Evolutionary conservation across 2,113 vertebrate genomes (phyloP).

Genomic region (Rhodinocichla rosea): DNA sequence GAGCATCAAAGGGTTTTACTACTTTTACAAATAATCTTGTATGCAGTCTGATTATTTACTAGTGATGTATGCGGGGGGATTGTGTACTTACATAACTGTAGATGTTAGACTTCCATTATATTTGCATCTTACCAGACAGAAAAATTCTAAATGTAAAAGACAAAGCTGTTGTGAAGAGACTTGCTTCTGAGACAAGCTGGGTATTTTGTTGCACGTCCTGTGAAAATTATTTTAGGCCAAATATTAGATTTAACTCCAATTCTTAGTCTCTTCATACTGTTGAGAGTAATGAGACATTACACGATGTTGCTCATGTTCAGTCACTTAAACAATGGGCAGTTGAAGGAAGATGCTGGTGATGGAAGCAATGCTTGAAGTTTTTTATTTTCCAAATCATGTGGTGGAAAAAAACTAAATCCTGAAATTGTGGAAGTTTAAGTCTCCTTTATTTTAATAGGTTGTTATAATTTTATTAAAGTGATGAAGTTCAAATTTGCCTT

Average conservation of each 20-base stretch:
- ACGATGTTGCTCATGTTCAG: not conserved
- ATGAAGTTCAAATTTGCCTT: not conserved
- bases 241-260: not conserved
- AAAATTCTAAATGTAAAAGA: conserved; percentile 31
- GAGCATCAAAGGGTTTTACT: conserved; percentile 59
- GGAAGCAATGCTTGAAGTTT: not conserved
- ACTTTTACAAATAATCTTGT: conserved; percentile 58
- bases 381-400: not conserved
- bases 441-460: not conserved
- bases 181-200: conserved; percentile 34
- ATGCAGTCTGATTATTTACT: conserved; percentile 52
- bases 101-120: conserved; percentile 34
- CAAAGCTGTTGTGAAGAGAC: conserved; percentile 24
- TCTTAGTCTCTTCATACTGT: not conserved
- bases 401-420: not conserved
- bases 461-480: not conserved
- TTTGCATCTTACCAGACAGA: conserved; percentile 39
- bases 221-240: not conserved
- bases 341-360: not conserved
- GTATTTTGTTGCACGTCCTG: not conserved
- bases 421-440: not conserved
- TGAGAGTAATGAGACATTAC: not conserved
- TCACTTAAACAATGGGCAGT: not conserved
- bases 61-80: not conserved
- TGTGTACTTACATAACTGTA: conserved; percentile 49